Percentiles rank a stretch among this genome's conserved stretches.
These are phyloP conservation scores for Nycticebus coucang DNA, from an alignment of 2,113 vertebrate species.

Conservation along the genomic window DNA sequence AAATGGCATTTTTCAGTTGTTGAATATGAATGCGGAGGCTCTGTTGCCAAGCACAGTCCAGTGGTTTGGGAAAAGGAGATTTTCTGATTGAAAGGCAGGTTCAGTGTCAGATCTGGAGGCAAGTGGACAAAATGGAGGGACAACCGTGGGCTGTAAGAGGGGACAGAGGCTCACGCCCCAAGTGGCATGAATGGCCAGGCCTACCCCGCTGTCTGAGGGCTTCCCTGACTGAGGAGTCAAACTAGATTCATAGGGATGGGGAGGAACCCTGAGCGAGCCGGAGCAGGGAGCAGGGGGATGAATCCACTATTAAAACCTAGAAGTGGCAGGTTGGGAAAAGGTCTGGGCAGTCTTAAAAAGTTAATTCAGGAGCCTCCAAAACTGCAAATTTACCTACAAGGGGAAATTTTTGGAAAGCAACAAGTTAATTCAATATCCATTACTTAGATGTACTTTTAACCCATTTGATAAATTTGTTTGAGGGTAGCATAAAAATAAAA, in stretches of 20 bases:
- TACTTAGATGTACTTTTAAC: no score
- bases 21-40: rapidly evolving
- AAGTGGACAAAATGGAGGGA: rapidly evolving
- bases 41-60: rapidly evolving
- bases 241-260: not conserved
- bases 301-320: no score
- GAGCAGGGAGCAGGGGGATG: rapidly evolving
- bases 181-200: rapidly evolving
- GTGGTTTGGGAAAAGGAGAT: not conserved
- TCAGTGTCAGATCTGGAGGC: not conserved
- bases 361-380: not conserved
- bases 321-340: rapidly evolving
- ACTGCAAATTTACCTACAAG: not conserved
- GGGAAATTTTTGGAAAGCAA: not conserved
- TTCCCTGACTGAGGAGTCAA: not conserved
- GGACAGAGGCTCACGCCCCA: not conserved
- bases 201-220: rapidly evolving
- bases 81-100: not conserved
- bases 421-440: rapidly evolving
- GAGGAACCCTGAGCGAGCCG: rapidly evolving
- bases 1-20: not conserved
- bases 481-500: not conserved
- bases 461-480: not conserved
- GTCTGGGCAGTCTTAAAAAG: not conserved
- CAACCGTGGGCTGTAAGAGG: not conserved